Evolutionary conservation across 2,113 vertebrate genomes (phyloP).

Genomic region (Sardina pilchardus): DNA sequence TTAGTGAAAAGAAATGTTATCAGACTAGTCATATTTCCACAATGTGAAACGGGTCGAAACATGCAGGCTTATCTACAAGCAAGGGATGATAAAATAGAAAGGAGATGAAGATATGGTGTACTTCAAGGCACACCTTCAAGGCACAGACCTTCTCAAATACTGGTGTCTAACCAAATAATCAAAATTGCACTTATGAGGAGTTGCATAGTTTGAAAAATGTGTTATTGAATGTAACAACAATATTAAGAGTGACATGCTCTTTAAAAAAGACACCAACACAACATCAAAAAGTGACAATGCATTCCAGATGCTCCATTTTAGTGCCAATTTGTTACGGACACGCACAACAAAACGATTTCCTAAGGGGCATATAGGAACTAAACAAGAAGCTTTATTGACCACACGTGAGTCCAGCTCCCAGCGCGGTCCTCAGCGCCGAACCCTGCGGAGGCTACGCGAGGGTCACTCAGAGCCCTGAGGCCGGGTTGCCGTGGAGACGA

Average conservation of each 20-base stretch:
- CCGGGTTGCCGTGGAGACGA: neutral
- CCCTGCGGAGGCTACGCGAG: neutral
- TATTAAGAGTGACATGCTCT: neutral
- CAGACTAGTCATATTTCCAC: neutral
- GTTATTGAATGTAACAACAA: too few relatives aligned
- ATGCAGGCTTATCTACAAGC: neutral
- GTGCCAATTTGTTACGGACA: slow-evolving; percentile 8
- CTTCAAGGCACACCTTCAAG: neutral
- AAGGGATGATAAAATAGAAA: neutral
- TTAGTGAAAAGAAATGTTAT: neutral
- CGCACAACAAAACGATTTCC: neutral
- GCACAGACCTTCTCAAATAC: neutral
- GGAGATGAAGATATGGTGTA: neutral
- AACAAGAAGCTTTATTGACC: slow-evolving; percentile 18
- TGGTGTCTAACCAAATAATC: neutral
- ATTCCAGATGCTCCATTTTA: slow-evolving; percentile 2
- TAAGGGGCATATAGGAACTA: neutral
- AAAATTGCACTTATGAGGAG: neutral
- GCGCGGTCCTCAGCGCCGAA: neutral
- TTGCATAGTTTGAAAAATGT: neutral
- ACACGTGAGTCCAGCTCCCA: neutral
- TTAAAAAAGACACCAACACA: neutral
- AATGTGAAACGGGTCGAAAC: neutral
- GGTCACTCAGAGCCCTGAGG: neutral
- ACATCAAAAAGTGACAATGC: neutral